These are phyloP conservation scores for Mizuhopecten yessoensis DNA, from an alignment of 1,140 invertebrate genomes.

Conservation along the genomic window DNA sequence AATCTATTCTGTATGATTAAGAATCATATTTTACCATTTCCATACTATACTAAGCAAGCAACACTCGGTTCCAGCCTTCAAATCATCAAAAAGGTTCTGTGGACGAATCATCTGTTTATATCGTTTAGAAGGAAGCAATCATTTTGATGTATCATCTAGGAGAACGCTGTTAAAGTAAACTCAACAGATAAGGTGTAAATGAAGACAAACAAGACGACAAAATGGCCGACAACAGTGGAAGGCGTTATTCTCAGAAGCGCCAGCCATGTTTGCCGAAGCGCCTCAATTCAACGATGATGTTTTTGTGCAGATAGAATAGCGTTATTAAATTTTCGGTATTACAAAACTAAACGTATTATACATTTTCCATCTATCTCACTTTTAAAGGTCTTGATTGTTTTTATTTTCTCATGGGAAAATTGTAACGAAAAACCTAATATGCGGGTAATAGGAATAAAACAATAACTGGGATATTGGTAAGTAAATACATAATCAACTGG, in stretches of 20 bases:
- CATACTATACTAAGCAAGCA: too few species aligned
- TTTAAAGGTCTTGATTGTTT: not conserved
- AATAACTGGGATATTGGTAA: not conserved
- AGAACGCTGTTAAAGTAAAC: too few species aligned
- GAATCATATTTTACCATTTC: too few species aligned
- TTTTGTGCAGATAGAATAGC: not conserved
- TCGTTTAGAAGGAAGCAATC: too few species aligned
- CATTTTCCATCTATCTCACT: not conserved
- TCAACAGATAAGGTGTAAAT: too few species aligned
- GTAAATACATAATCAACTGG: not conserved
- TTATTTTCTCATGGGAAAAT: not conserved
- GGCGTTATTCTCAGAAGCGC: not conserved
- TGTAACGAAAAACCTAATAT: not conserved
- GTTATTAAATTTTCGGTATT: constrained; percentile 7
- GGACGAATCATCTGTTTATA: too few species aligned
- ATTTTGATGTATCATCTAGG: too few species aligned
- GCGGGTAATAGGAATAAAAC: not conserved
- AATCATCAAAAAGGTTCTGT: too few species aligned
- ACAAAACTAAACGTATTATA: not conserved
- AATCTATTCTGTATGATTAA: too few species aligned
- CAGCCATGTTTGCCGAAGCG: not conserved
- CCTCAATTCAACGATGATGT: not conserved
- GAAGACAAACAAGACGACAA: too few species aligned
- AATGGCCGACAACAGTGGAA: too few species aligned
- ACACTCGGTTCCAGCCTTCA: too few species aligned